Evolutionary conservation across 1,140 invertebrate genomes (phyloP).

Genomic region (Penaeus vannamei): DNA sequence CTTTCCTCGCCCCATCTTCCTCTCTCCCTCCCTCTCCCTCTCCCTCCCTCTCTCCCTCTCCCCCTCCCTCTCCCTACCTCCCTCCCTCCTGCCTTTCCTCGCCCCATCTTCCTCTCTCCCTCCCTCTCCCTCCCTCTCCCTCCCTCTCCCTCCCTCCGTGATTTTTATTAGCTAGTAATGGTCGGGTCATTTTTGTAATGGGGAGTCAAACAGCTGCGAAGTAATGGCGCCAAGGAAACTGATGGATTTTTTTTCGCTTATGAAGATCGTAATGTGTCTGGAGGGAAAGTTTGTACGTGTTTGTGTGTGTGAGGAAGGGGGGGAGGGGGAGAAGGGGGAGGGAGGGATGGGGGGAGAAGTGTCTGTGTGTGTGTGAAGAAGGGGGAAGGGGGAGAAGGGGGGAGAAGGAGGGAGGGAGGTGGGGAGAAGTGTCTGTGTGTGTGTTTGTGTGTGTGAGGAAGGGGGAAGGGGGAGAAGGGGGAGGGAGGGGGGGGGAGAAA

Average conservation of each 20-base stretch:
- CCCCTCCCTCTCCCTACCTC: not conserved
- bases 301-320: too few species aligned
- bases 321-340: too few species aligned
- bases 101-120: not conserved
- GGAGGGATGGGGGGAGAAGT: too few species aligned
- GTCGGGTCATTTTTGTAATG: slow-evolving; percentile 29
- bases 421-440: too few species aligned
- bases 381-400: too few species aligned
- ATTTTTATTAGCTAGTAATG: slow-evolving; percentile 10
- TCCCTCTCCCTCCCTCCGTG: not conserved
- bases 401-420: too few species aligned
- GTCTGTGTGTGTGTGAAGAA: too few species aligned
- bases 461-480: not conserved
- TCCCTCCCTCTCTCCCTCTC: too few species aligned
- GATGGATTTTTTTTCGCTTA: not conserved
- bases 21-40: not conserved
- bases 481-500: not conserved
- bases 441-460: too few species aligned
- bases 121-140: not conserved
- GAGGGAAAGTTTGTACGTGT: too few species aligned
- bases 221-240: not conserved
- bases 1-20: not conserved
- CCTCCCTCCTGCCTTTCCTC: not conserved
- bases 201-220: slow-evolving; percentile 11
- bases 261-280: too few species aligned